These are phyloP conservation scores for Brachyopa scutellaris DNA, from an alignment of 2,888 invertebrate genomes.

Conservation along the genomic window DNA sequence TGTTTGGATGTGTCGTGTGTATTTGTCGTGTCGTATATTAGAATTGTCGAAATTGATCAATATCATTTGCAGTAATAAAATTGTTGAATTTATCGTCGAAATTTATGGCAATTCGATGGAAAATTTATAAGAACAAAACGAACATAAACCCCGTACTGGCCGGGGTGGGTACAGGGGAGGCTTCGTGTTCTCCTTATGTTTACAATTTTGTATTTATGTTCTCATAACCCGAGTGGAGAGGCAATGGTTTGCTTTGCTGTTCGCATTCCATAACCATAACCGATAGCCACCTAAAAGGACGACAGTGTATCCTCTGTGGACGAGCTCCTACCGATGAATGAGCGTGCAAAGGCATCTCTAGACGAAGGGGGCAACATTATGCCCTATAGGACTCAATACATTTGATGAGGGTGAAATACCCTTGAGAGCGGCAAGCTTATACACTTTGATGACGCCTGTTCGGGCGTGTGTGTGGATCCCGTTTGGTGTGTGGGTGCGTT, in stretches of 20 bases:
- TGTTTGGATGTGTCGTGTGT: not conserved
- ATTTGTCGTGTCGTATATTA: constrained; percentile 24
- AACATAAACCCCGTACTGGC: constrained; percentile 13
- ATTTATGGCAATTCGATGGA: constrained; percentile 68
- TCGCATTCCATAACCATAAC: constrained; percentile 41
- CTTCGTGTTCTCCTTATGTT: constrained; percentile 46
- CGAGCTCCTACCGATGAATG: constrained; percentile 3
- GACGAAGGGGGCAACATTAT: constrained; percentile 40
- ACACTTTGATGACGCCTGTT: constrained; percentile 45
- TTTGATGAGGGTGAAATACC: constrained; percentile 56
- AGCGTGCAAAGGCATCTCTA: constrained; percentile 12
- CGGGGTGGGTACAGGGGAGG: not conserved
- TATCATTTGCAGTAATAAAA: constrained; percentile 68
- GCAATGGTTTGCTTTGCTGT: not conserved
- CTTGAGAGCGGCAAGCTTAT: constrained; percentile 31
- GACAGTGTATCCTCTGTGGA: constrained; percentile 16
- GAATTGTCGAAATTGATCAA: constrained; percentile 66
- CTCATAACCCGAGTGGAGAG: constrained; percentile 45
- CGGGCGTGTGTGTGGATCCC: not conserved
- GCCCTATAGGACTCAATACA: constrained; percentile 52
- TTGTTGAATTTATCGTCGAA: constrained; percentile 66
- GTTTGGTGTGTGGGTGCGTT: constrained; percentile 40
- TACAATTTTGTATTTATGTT: constrained; percentile 63
- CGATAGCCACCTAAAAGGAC: constrained; percentile 25
- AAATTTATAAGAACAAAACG: constrained; percentile 62